These are phyloP conservation scores for Darevskia mixta DNA, from an alignment of 2,797 vertebrate genomes.

Conservation along the genomic window DNA sequence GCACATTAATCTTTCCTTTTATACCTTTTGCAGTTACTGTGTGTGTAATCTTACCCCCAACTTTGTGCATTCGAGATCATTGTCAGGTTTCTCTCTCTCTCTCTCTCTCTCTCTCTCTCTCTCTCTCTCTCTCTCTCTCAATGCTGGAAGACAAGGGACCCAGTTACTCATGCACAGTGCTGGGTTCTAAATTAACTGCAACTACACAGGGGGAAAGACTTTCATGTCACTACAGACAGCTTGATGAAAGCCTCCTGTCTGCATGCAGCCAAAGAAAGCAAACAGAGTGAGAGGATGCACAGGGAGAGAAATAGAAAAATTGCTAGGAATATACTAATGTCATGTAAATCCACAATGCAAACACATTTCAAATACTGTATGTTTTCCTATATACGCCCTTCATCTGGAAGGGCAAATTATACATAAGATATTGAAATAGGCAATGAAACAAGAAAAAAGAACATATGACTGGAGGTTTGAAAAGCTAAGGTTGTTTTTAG, in stretches of 20 bases:
- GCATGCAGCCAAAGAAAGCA: neutral
- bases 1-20: slow-evolving; percentile 31
- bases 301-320: slow-evolving; percentile 17
- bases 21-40: neutral
- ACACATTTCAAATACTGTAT: neutral
- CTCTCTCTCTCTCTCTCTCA: too few relatives aligned
- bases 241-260: slow-evolving; percentile 26
- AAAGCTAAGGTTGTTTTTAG: neutral
- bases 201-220: neutral
- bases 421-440: neutral
- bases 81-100: neutral
- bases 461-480: neutral
- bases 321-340: slow-evolving; percentile 4
- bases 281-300: slow-evolving; percentile 16
- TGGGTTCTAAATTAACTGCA: slow-evolving; percentile 21
- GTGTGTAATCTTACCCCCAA: neutral
- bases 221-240: neutral
- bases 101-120: neutral
- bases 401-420: neutral
- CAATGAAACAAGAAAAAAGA: neutral
- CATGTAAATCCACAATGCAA: slow-evolving; percentile 22
- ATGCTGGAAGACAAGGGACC: neutral
- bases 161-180: neutral
- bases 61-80: slow-evolving; percentile 1
- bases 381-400: neutral